These are phyloP conservation scores for Paedocypris sp. DNA, from an alignment of 2,113 vertebrate genomes.

Conservation along the genomic window DNA sequence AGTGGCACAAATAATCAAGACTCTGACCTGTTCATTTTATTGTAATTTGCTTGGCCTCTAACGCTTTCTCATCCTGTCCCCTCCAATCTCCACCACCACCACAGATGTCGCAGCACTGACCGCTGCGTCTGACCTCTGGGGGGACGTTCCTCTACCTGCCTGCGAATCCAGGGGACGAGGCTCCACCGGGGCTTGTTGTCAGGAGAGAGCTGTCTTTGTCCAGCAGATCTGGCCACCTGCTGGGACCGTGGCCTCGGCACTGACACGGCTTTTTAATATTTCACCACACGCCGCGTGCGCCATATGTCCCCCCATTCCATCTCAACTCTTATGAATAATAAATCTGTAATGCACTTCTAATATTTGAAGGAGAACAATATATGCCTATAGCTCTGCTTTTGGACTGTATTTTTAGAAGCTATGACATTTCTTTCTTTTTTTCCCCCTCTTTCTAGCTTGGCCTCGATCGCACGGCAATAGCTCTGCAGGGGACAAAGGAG, in stretches of 20 bases:
- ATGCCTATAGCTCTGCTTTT: slow-evolving; percentile 25
- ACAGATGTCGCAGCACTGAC: slow-evolving; percentile 6
- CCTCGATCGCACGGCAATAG: slow-evolving; percentile 1
- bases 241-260: slow-evolving; percentile 31
- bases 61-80: not conserved
- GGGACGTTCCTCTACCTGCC: not conserved
- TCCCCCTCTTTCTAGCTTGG: slow-evolving; percentile 4
- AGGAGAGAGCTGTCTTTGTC: slow-evolving; percentile 26
- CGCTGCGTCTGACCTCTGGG: slow-evolving; percentile 1
- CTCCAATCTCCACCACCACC: slow-evolving; percentile 3
- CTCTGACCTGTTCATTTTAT: slow-evolving; percentile 25
- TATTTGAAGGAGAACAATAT: slow-evolving; percentile 29
- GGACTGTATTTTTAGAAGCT: slow-evolving; percentile 29
- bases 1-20: slow-evolving; percentile 14
- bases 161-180: not conserved
- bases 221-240: slow-evolving; percentile 31
- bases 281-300: slow-evolving; percentile 37
- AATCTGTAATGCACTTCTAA: slow-evolving; percentile 35
- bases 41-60: slow-evolving; percentile 19
- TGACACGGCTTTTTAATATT: slow-evolving; percentile 48
- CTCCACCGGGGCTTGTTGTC: slow-evolving; percentile 18
- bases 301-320: slow-evolving; percentile 35
- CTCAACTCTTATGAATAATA: slow-evolving; percentile 32
- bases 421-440: slow-evolving; percentile 10
- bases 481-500: slow-evolving; percentile 13